Base-by-base conservation (phyloP, 1,140 invertebrate genomes). In the Brachystomella parvula region DNA sequence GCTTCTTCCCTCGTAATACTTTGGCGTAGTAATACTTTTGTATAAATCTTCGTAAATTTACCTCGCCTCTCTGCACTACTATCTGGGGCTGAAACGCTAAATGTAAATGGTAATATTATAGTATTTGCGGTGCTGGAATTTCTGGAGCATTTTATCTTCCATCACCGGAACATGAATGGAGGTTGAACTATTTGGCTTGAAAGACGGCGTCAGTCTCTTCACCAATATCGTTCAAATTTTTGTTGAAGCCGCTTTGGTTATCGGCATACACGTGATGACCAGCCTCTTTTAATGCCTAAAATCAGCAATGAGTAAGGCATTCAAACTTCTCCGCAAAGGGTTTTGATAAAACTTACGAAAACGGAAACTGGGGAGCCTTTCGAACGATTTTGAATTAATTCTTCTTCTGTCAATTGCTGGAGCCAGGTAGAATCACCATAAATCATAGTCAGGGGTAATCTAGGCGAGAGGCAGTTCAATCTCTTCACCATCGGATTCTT, bases 401-500 rank as follows among this genome's bases (percentile, higher is more conserved):
- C n/a, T 19, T 60, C 58, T 19, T 12, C 12, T 3, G 58, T 21
- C 6, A 60, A 12, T n/a, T 35, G 30, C 28, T 62, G 31, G 3
- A 62, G 32, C 30, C 30, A 62, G 19, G 60, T 15, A 3, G 3
- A 39, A 6, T 47, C 60, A 15, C 30, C 30, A 29, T 39, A 17
- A 12, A 62, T 39, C 9, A 60, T 12, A 9, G 58, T 31, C 26
- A 60, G 6, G 12, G 58, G 58, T 3, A 60, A 6, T 12, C 3
- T 17, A 15, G 24, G 6, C 3, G 26, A 12, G 12, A 60, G 6
- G 9, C 15, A 3, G 3, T 28, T 15, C 3, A 60, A 9, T 33
- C 65, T 9, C 15, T 28, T 12, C 15, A 6, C 12, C 58, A 98
- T 95, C 15, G 94, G 94, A 79, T 92, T 84, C n/a, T n/a, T n/a